These are phyloP conservation scores for Parnassius orleans DNA, from an alignment of 2,888 invertebrate species.

Conservation along the genomic window DNA sequence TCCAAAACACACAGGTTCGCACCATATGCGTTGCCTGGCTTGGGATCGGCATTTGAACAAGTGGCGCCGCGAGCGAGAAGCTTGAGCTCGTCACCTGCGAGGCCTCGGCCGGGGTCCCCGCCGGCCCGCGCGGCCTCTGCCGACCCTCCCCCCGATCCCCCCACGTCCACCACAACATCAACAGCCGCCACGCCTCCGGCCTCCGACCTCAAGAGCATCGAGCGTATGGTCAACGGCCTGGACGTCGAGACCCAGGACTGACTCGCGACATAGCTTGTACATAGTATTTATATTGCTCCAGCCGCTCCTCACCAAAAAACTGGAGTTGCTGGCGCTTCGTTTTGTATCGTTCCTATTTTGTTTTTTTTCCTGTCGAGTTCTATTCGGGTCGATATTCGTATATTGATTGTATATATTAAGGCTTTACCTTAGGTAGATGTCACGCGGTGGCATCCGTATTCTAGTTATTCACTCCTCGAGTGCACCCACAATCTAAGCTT, in stretches of 20 bases:
- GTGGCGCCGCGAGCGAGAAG: conserved; percentile 89
- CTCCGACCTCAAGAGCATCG: conserved; percentile 96
- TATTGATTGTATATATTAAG: conserved; percentile 77
- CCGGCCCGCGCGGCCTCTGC: conserved; percentile 76
- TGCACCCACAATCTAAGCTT: conserved; percentile 27
- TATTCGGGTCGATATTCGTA: conserved; percentile 67
- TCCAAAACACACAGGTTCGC: conserved; percentile 89
- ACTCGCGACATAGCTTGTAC: conserved; percentile 60
- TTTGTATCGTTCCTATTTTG: conserved; percentile 81
- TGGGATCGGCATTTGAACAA: conserved; percentile 93
- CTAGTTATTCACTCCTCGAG: conserved; percentile 33
- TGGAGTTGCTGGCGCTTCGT: conserved; percentile 50
- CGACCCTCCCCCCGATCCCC: conserved; percentile 79
- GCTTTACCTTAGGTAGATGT: conserved; percentile 60
- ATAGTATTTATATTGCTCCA: conserved; percentile 72
- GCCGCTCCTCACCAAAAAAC: conserved; percentile 36
- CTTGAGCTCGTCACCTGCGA: conserved; percentile 82
- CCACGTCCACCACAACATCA: conserved; percentile 75
- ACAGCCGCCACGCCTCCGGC: conserved; percentile 81
- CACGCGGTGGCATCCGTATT: conserved; percentile 27
- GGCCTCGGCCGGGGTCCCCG: conserved; percentile 61
- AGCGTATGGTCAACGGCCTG: conserved; percentile 98
- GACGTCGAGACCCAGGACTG: conserved; percentile 89
- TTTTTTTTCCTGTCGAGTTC: conserved; percentile 72
- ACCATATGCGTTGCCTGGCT: conserved; percentile 91